These are phyloP conservation scores for Sphenodon punctatus DNA, from an alignment of 2,797 vertebrate genomes.

Conservation along the genomic window DNA sequence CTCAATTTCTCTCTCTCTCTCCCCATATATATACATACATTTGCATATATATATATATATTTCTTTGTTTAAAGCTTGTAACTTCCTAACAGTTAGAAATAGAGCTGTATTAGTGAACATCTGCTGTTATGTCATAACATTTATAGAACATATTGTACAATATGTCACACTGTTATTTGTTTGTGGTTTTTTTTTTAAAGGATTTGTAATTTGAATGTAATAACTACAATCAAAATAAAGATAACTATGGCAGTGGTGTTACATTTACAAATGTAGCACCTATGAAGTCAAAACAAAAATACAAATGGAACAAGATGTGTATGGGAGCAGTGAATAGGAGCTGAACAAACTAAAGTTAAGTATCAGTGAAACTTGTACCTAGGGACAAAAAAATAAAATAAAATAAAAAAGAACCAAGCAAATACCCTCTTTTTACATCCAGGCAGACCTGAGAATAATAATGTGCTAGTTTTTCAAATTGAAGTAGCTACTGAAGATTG, in stretches of 20 bases:
- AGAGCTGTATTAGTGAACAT: constrained; percentile 33
- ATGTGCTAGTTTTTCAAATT: constrained; percentile 77
- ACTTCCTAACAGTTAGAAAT: constrained; percentile 32
- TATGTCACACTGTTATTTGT: background rate
- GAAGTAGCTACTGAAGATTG: constrained; percentile 76
- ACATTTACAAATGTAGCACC: constrained; percentile 69
- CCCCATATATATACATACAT: too few species aligned
- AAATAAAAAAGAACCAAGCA: constrained; percentile 47
- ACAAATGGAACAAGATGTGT: constrained; percentile 55
- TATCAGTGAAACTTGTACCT: constrained; percentile 64
- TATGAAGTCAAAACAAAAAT: constrained; percentile 53
- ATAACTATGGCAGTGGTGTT: constrained; percentile 43
- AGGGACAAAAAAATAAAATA: background rate
- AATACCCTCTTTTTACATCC: constrained; percentile 73
- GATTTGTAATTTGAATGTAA: constrained; percentile 30
- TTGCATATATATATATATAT: background rate
- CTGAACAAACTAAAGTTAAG: constrained; percentile 68
- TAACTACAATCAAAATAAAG: constrained; percentile 58
- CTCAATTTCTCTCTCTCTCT: too few species aligned
- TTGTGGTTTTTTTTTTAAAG: constrained; percentile 40
- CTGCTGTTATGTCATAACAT: background rate
- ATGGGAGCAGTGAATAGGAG: constrained; percentile 56
- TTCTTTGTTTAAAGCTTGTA: background rate
- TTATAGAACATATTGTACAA: background rate
- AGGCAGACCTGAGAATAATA: constrained; percentile 78